Evolutionary conservation across 2,113 vertebrate genomes (phyloP).

Genomic region (Macrotis lagotis): DNA sequence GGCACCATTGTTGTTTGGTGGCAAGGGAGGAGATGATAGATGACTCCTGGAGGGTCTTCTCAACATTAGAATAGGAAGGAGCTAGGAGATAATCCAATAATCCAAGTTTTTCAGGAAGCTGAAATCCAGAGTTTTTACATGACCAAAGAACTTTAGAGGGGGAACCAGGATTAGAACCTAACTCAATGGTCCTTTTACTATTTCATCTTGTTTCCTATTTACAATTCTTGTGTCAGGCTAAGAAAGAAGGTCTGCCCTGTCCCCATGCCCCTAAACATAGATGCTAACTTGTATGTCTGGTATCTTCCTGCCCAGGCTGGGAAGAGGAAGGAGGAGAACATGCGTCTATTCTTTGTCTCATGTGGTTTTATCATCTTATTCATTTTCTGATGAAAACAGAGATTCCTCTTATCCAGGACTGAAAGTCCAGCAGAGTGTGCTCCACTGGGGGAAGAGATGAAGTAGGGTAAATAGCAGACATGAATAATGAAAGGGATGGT

Average conservation of each 20-base stretch:
- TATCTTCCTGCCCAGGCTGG: neutral
- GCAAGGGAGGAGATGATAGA: neutral
- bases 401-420: neutral
- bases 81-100: neutral
- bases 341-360: neutral
- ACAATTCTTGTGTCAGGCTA: neutral
- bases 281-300: neutral
- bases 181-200: neutral
- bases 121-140: neutral
- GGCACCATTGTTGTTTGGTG: neutral
- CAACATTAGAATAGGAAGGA: neutral
- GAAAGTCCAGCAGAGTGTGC: neutral
- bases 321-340: neutral
- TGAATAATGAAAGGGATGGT: neutral
- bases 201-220: neutral
- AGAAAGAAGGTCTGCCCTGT: neutral
- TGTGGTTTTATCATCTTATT: neutral
- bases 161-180: neutral
- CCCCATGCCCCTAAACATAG: neutral
- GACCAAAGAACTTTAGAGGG: neutral
- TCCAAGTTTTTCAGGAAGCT: neutral
- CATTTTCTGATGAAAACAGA: neutral
- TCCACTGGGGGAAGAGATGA: neutral
- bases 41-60: neutral
- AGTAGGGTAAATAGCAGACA: neutral